Evolutionary conservation across 2,797 vertebrate species (phyloP).

Genomic region (Triplophysa yarkandensis): DNA sequence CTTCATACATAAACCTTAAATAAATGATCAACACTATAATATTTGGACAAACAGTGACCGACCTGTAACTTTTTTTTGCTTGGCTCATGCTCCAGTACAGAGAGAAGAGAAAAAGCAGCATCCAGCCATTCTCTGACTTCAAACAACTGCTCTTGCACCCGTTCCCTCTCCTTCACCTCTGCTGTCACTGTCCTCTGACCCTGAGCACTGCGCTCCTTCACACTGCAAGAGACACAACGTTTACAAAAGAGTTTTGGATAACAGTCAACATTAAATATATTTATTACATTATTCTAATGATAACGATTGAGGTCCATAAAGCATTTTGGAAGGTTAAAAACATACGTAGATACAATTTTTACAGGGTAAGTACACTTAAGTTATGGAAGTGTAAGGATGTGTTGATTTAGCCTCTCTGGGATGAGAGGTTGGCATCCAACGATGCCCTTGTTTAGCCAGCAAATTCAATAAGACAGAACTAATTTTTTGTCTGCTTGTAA

Average conservation of each 20-base stretch:
- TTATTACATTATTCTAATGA: too few relatives aligned
- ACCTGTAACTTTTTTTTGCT: conserved; percentile 82
- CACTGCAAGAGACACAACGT: conserved; percentile 57
- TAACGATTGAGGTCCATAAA: too few relatives aligned
- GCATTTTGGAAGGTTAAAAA: too few relatives aligned
- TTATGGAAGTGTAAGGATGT: neutral
- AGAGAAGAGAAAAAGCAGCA: conserved; percentile 61
- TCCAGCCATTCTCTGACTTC: conserved; percentile 72
- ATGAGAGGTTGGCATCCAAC: neutral
- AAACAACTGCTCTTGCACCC: conserved; percentile 77
- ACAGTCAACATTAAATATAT: too few relatives aligned
- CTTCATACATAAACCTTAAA: neutral
- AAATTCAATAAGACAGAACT: neutral
- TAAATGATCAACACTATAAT: neutral
- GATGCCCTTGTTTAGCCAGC: neutral
- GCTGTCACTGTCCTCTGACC: conserved; percentile 69
- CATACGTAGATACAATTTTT: too few relatives aligned
- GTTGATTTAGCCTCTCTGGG: neutral
- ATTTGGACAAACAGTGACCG: conserved; percentile 44
- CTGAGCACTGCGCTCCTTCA: conserved; percentile 73
- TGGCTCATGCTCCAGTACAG: conserved; percentile 64
- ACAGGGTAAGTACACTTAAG: too few relatives aligned
- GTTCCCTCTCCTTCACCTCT: conserved; percentile 83
- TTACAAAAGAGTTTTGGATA: neutral
- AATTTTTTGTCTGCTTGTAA: neutral